phyloP scores from a whole-genome alignment of 1,140 invertebrate genomes.

The Aphelinus certus region DNA sequence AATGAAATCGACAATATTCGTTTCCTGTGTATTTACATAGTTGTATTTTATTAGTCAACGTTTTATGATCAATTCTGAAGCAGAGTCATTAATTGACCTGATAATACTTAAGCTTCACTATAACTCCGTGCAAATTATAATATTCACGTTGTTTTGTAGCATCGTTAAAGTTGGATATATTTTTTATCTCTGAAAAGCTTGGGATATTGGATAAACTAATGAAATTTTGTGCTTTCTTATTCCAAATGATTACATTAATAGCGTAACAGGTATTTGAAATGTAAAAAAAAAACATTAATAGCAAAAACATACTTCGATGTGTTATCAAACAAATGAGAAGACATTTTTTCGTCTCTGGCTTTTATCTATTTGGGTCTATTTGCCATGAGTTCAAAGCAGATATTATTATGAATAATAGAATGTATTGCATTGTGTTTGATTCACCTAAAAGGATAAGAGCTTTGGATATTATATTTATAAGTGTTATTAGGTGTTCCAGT shows the following conservation, averaged over 20 bases:
- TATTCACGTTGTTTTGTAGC: not conserved
- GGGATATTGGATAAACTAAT: not conserved
- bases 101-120: slow-evolving; percentile 2
- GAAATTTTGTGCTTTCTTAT: not conserved
- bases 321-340: not conserved
- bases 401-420: no score
- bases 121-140: slow-evolving; percentile 22
- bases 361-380: no score
- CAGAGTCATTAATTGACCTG: slow-evolving; percentile 2
- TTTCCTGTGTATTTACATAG: slow-evolving; percentile 25
- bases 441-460: no score
- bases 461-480: no score
- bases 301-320: not conserved
- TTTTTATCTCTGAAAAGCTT: not conserved
- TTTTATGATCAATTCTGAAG: no score
- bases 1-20: slow-evolving; percentile 38
- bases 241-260: slow-evolving; percentile 24
- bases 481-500: no score
- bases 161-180: not conserved
- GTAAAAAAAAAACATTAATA: not conserved
- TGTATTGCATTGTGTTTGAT: no score
- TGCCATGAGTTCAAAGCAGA: no score
- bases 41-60: no score
- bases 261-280: not conserved
- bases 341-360: not conserved